Base-by-base conservation (phyloP, 2,888 invertebrate species). In the Oscheius sp. region DNA sequence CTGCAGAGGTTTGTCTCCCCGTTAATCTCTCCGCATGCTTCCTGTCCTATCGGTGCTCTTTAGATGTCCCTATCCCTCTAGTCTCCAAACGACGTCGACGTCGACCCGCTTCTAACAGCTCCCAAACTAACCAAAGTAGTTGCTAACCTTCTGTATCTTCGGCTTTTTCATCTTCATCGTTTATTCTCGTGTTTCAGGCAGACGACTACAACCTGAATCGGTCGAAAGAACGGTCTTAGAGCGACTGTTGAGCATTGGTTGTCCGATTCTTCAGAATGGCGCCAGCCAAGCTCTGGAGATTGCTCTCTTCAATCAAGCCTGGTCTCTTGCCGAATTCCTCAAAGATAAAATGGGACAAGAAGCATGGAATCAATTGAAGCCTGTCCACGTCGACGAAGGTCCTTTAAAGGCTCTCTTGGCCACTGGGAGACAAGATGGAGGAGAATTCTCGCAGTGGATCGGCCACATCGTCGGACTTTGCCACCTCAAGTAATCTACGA, bases 221-320 rank as follows among this genome's bases (percentile, higher is more conserved):
- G 56, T 72, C 3, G 55, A 61, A 23, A 18, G 41, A 18, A 72
- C 72, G 12, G 72, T 72, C 16, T 43, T 72, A 1, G 64, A 72
- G 5, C 63, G 64, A 16, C 52, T 72, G 5, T 41, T 72, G n/a
- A 13, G 13, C 12, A 29, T 72, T 21, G 64, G 64, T 5, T 61
- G 55, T 35, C 52, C 63, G 12, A 21, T 63, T 16, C 23, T 72
- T n/a, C n/a, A 52, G 16, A 41, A 52, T 9, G 72, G 53, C 1
- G n/a, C 43, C 35, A 63, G 56, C 13, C 53, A 25, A 3, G 53
- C 72, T 29, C 27, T 72, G n/a, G 72, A 72, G 41, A 25, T 41
- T n/a, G 72, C 72, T 16, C 23, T 72, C 13, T 29, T 49, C n/a
- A 52, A 61, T 18, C 43, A 46, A 2, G 45, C 63, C 55, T 72